Conservation (phyloP, 2,113 vertebrate species). For the Zosterops borbonicus region DNA sequence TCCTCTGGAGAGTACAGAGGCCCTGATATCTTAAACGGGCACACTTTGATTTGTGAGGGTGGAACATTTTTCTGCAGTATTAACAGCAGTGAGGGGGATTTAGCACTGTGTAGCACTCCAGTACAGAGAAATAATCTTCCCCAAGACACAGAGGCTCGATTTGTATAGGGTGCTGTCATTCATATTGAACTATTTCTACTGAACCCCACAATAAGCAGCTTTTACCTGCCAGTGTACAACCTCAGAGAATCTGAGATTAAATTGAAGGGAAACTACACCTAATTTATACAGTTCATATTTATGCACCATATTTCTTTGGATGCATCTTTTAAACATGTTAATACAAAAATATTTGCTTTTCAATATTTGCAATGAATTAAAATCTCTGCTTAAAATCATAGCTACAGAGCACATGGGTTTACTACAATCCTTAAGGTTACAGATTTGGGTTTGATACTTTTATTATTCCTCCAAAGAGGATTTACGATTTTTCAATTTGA, state of each 20-base stretch:
- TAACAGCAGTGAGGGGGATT: background rate
- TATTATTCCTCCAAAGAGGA: background rate
- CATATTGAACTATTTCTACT: background rate
- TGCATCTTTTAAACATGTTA: background rate
- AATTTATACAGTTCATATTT: background rate
- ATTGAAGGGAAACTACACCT: background rate
- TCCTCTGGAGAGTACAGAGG: background rate
- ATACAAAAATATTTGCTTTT: background rate
- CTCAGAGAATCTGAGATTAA: background rate
- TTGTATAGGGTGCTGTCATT: background rate
- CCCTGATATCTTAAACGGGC: background rate
- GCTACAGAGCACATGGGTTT: background rate
- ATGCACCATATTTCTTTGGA: background rate
- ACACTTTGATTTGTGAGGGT: background rate
- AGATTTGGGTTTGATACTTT: background rate
- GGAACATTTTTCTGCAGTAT: background rate
- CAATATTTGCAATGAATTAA: background rate
- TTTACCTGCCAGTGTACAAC: background rate
- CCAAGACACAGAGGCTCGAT: background rate
- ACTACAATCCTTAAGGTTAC: background rate
- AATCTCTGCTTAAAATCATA: background rate
- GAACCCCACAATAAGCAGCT: background rate
- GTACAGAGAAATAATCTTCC: background rate
- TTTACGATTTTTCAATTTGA: background rate
- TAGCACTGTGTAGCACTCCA: background rate